Conservation (phyloP, 2,113 vertebrate species). For the Saccopteryx leptura region DNA sequence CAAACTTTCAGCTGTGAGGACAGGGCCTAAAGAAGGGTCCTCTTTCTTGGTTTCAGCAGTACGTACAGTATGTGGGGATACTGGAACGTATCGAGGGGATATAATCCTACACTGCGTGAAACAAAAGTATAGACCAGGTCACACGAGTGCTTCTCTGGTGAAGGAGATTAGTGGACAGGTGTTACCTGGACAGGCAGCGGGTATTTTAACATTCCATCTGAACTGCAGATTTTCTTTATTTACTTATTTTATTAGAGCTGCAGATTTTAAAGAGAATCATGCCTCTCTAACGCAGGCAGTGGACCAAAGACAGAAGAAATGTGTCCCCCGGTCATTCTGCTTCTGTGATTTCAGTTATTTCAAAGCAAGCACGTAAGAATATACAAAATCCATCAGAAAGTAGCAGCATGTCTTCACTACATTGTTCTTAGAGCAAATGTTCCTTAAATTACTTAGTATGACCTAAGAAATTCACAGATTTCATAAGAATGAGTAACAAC, state of each 20-base stretch:
- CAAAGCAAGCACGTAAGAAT: slow-evolving; percentile 33
- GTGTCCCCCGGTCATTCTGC: not conserved
- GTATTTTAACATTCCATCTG: not conserved
- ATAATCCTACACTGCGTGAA: not conserved
- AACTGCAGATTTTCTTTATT: slow-evolving; percentile 11
- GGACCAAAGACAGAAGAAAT: not conserved
- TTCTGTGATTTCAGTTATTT: slow-evolving; percentile 50
- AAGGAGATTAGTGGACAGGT: not conserved
- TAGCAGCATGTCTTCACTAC: not conserved
- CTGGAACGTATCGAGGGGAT: not conserved
- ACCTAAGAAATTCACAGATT: not conserved
- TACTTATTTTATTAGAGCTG: not conserved
- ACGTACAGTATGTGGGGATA: not conserved
- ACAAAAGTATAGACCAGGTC: not conserved
- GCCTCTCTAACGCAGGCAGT: not conserved
- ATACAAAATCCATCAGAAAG: slow-evolving; percentile 22
- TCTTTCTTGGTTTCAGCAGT: not conserved
- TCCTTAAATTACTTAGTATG: not conserved
- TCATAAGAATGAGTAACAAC: not conserved
- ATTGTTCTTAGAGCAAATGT: not conserved
- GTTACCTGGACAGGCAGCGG: not conserved
- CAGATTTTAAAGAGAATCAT: not conserved
- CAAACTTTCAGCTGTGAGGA: slow-evolving; percentile 77
- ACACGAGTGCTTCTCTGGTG: not conserved
- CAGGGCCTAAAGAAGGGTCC: not conserved